Percentiles rank a stretch among this genome's conserved stretches.
Evolutionary conservation across 2,888 invertebrate species (phyloP).

Genomic region (Apamea epomidion): DNA sequence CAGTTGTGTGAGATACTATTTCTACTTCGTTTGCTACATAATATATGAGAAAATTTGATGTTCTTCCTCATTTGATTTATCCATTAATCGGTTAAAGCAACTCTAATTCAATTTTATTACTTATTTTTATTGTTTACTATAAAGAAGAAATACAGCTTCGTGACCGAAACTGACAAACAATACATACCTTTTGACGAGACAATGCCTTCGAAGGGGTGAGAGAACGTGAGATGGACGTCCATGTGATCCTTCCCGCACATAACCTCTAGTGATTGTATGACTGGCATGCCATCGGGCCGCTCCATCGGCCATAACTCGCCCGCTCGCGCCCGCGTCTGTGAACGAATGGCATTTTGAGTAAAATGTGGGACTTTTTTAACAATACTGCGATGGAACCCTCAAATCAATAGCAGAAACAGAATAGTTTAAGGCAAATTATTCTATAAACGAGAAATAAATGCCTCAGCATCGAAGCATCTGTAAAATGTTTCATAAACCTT

Average conservation of each 20-base stretch:
- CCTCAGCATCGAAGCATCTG: neutral
- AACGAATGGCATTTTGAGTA: slow-evolving; percentile 53
- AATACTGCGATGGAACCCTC: neutral
- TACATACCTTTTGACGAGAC: slow-evolving; percentile 95
- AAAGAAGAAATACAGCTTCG: slow-evolving; percentile 1
- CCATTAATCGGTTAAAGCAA: neutral
- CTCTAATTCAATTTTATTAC: neutral
- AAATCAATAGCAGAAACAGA: neutral
- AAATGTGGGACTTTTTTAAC: slow-evolving; percentile 19
- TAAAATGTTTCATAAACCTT: slow-evolving; percentile 6
- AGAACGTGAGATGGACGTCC: slow-evolving; percentile 98
- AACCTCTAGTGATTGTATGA: slow-evolving; percentile 97
- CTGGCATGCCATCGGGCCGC: slow-evolving; percentile 96
- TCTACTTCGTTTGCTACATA: neutral
- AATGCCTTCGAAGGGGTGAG: slow-evolving; percentile 97
- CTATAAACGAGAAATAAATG: neutral
- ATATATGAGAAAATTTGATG: too few relatives aligned
- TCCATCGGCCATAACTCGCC: slow-evolving; percentile 97
- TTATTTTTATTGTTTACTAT: neutral
- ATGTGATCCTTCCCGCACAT: slow-evolving; percentile 99
- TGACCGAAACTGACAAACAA: slow-evolving; percentile 28
- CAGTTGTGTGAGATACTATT: neutral
- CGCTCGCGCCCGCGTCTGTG: slow-evolving; percentile 85
- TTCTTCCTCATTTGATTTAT: neutral
- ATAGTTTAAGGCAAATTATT: neutral